Base-by-base conservation (phyloP, 2,113 vertebrate species). In the Notarius quadriscutis region DNA sequence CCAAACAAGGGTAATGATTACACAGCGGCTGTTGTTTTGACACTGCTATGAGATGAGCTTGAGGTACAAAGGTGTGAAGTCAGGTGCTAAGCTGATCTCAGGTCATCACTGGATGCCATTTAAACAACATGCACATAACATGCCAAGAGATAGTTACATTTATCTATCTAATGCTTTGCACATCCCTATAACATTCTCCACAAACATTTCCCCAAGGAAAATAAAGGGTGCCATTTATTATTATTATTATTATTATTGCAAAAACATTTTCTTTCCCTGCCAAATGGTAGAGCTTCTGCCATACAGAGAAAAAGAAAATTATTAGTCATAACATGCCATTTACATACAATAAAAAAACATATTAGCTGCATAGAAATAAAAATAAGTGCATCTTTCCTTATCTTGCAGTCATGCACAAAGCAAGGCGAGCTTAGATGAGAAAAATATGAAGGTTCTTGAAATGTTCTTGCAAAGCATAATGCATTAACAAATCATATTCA, bases 1-100 rank as follows among this genome's bases (percentile, higher is more conserved):
- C 58, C 89, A 94, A 65, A 87, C 34, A 84, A 85, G 34, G 87
- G 83, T 34, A 86, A 86, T 87, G 89, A 92, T 95, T 86, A 94
- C 87, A 74, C 65, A 81, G 63, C 17, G 79, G 88, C 85, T 89
- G 89, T 86, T 79, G 57, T 63, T 2, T 79, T 2, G 20, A 58
- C 69, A 74, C 57, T 83, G 84, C 65, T 25, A 62, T 74, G 18
- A 71, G 55, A 48, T 88, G 69, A 84, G 62, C 5, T 78, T 51
- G 71, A 48, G 50, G 72, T 83, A 69, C 57, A 82, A 50, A 48
- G 50, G 1, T 71, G n/a, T 78, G 69, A 89, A 69, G 53, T 85
- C 67, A 60, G 55, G 25, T 7, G 10, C 79, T 81, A 71, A 60
- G 25, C 27, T 72, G 22, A 72, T 60, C 79, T 63, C 79, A 82